A percentile compares a stretch with the other conserved stretches of the same genome.
Evolutionary conservation across 2,113 vertebrate species (phyloP).

Genomic region (Pholis gunnellus): DNA sequence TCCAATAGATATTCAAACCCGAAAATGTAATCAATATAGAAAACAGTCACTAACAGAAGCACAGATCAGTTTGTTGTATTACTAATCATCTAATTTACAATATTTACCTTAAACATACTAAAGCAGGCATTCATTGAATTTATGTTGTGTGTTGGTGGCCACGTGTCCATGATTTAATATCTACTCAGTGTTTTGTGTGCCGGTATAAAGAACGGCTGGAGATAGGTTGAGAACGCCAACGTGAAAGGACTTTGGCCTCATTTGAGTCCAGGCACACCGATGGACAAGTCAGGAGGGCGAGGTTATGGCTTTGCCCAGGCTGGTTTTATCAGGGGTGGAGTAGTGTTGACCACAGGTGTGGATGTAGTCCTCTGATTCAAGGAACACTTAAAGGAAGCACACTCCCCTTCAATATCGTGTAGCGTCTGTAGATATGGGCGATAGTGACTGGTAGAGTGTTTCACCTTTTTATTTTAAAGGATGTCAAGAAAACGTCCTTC

Average conservation of each 20-base stretch:
- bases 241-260: background rate
- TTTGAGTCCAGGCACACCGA: background rate
- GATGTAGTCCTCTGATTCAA: background rate
- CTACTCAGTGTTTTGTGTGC: background rate
- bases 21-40: background rate
- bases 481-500: background rate
- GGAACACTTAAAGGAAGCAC: background rate
- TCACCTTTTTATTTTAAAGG: background rate
- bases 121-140: background rate
- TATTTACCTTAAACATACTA: background rate
- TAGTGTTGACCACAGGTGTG: conserved; percentile 15
- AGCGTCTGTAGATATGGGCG: background rate
- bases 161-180: background rate
- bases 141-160: background rate
- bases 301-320: background rate
- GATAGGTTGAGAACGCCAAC: background rate
- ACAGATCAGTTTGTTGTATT: background rate
- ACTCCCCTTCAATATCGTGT: no score
- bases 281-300: background rate
- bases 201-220: background rate
- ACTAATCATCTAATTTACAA: background rate
- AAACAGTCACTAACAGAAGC: background rate
- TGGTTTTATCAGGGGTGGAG: conserved; percentile 24
- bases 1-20: background rate
- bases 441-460: background rate